Conservation (phyloP, 2,888 invertebrate species). For the Pterobdella sp. region DNA sequence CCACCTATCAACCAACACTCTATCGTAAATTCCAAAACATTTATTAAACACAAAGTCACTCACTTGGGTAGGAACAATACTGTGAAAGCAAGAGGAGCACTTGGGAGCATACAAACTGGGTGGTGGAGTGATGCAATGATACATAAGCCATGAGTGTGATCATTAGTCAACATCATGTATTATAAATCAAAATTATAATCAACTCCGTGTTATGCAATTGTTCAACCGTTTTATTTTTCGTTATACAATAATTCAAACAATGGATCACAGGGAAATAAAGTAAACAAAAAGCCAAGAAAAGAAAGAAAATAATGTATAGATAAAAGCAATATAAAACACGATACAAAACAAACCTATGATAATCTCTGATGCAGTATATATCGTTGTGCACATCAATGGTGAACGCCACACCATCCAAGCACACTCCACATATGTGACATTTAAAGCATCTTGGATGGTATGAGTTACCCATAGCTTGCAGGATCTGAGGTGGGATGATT, state of each 20-base stretch:
- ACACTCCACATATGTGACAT: constrained; percentile 93
- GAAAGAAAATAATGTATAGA: background rate
- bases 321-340: background rate
- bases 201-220: background rate
- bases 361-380: constrained; percentile 95
- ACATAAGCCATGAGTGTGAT: background rate
- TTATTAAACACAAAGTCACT: no score
- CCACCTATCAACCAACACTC: background rate
- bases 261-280: no score
- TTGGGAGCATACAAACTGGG: constrained; percentile 90
- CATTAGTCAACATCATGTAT: background rate
- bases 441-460: constrained; percentile 98
- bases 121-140: background rate
- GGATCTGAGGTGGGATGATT: constrained; percentile 62
- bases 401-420: constrained; percentile 94
- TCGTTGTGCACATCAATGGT: constrained; percentile 95
- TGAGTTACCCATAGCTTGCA: constrained; percentile 98
- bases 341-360: constrained; percentile 60
- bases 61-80: constrained; percentile 79
- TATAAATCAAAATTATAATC: background rate
- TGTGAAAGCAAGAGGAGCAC: constrained; percentile 92
- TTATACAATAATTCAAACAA: background rate
- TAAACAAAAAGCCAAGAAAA: background rate
- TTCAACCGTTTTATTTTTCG: background rate
- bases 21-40: no score